Conservation (phyloP, 2,797 vertebrate species). For the Apogon hyalosoma region DNA sequence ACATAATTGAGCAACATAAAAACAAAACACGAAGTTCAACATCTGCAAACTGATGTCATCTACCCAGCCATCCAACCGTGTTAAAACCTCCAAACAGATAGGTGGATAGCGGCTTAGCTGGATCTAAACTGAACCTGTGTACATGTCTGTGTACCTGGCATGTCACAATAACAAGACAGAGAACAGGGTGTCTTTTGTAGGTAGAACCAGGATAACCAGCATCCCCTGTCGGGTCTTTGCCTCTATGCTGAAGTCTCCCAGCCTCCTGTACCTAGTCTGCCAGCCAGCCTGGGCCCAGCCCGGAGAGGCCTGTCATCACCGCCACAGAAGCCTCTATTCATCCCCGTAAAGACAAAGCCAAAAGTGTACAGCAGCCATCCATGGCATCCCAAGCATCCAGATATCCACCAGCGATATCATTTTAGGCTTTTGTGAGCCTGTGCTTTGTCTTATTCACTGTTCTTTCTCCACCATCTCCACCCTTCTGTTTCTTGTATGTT, state of each 20-base stretch:
- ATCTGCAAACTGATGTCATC: constrained; percentile 2
- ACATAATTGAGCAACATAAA: not conserved
- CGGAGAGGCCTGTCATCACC: constrained; percentile 80
- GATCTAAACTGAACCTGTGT: constrained; percentile 32
- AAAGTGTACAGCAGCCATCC: constrained; percentile 82
- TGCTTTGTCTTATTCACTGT: constrained; percentile 54
- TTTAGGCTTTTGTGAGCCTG: constrained; percentile 76
- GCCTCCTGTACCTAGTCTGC: constrained; percentile 69
- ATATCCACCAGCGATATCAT: constrained; percentile 83
- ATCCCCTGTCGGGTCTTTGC: constrained; percentile 60
- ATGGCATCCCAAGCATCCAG: constrained; percentile 84
- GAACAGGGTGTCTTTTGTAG: constrained; percentile 80
- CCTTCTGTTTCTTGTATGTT: constrained; percentile 10
- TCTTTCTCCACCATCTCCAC: constrained; percentile 20
- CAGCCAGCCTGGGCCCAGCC: constrained; percentile 72
- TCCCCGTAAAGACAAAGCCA: constrained; percentile 81
- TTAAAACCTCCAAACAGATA: constrained; percentile 44
- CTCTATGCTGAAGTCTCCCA: constrained; percentile 63
- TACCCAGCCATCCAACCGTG: constrained; percentile 1
- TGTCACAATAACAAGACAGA: constrained; percentile 68
- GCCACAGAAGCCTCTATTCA: constrained; percentile 86
- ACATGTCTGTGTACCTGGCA: constrained; percentile 43
- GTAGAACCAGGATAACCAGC: constrained; percentile 63
- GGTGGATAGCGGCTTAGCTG: not conserved
- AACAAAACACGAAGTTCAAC: not conserved